These are phyloP conservation scores for Indicator indicator DNA, from an alignment of 2,113 vertebrate species.

Conservation along the genomic window DNA sequence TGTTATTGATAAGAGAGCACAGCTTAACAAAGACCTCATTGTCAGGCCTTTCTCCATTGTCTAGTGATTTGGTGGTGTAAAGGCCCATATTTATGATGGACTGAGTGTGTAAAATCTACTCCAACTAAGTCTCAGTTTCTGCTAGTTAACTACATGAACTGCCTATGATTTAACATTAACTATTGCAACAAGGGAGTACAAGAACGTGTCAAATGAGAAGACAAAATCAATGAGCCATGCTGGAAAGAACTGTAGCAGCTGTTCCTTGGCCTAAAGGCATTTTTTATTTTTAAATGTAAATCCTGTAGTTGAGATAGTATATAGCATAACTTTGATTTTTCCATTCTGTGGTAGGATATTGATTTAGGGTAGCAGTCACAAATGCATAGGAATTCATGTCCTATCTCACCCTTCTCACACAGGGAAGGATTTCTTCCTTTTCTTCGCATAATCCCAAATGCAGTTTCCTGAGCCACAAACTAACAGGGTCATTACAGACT, in stretches of 20 bases:
- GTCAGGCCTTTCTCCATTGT: not conserved
- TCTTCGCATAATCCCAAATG: not conserved
- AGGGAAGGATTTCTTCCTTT: not conserved
- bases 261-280: not conserved
- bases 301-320: not conserved
- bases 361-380: not conserved
- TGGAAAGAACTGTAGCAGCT: not conserved
- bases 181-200: not conserved
- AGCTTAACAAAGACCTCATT: not conserved
- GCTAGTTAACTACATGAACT: not conserved
- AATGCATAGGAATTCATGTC: not conserved
- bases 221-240: not conserved
- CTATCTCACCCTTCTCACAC: not conserved
- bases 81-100: accelerated
- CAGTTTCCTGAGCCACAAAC: not conserved
- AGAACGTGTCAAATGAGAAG: not conserved
- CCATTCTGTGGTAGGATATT: not conserved
- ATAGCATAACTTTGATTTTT: not conserved
- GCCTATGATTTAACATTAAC: not conserved
- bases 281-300: slow-evolving; percentile 52
- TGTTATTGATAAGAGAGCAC: not conserved
- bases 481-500: not conserved
- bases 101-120: not conserved
- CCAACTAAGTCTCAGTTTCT: not conserved
- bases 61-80: not conserved